Evolutionary conservation across 53 echinoderm and acorn worm genomes (phyloP), one percentile per base, ranked within the genome.

Genomic region (Actinopyga echinites): DNA sequence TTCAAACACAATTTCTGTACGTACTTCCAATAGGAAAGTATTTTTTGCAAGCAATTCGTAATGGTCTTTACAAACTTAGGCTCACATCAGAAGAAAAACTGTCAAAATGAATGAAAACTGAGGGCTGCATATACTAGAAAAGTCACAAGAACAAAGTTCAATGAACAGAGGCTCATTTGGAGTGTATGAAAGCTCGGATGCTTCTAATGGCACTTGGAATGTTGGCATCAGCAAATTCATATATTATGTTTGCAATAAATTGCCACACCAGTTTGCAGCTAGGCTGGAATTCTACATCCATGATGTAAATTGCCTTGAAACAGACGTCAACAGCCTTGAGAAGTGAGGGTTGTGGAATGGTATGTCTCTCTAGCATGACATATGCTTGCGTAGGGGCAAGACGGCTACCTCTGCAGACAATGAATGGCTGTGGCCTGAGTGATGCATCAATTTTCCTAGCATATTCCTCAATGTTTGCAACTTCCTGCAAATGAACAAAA

Each of bases 281-380:
- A 28, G 61, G 79, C 45, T 78, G 79, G 64, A 77, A 86, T 34
- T 86, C 86, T 42, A 86, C 45, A 62, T 86, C 86, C 24, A 78
- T 25, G 6, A 85, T 58, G 32, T 78, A 61, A 1, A 85, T 62
- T 21, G 75, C 23, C 44, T 85, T 85, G 45, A 77, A 85, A 34
- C 62, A 79, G 43, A 60, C 62, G 12, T 79, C 79, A 32, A 85
- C 31, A 26, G 85, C 65, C n/a, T 79, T 79, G 8, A 65, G 8
- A 17, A 65, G 15, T 12, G 66, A 65, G 5, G 66, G 10, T 17
- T 24, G 65, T 1, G 35, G 65, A 7, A 65, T 25, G 1, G 65
- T 0, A 65, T 29, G 30, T 33, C 25, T 1, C 8, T 65, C 85
- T 3, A 78, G 12, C 13, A 79, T 59, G 23, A 85, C 85, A 64